Evolutionary conservation across 2,797 vertebrate genomes (phyloP), one percentile per base, ranked within the genome.

Genomic region (Syncerus caffer): DNA sequence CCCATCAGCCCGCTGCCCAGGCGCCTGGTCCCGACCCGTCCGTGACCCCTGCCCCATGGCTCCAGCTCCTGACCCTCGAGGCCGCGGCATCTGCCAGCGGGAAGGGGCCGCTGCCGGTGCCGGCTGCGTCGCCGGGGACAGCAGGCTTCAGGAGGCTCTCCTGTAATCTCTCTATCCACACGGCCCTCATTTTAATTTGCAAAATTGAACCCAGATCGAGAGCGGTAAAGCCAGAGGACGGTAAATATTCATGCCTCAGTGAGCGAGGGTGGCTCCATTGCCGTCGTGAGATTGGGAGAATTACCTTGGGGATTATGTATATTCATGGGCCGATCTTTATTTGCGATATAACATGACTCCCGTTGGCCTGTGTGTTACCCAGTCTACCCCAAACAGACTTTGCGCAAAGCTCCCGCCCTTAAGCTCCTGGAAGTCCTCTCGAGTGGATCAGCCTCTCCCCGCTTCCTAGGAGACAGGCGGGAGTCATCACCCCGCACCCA

Each of bases 171-270:
- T 98, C 98, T 98, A 98, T 99, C 99, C 99, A 98, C 98, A 98
- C 98, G 97, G 98, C 97, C 98, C 98, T 99, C 99, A 98, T 99
- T 99, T 99, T 99, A 99, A 99, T 99, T 99, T 99, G 98, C 98
- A 99, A 99, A 99, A 99, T 99, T 99, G 99, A 99, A 98, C 98
- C 98, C 98, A 99, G 98, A 98, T 99, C 97, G 98, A 99, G 98
- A 98, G 98, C 99, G 98, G 98, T 98, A 99, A 99, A 99, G 99
- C 99, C 99, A 97, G 98, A 98, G 98, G 98, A 98, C 95, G 31
- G 99, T 99, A 99, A 99, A 99, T 99, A 99, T 99, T 99, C 99
- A 99, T 99, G 99, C 99, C 98, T 98, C 98, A 98, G 98, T 99
- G 98, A 99, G 98, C 98, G 97, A 98, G 98, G 98, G 98, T 98